These are phyloP conservation scores for Mallotus villosus DNA, from an alignment of 2,797 vertebrate genomes.

Conservation along the genomic window DNA sequence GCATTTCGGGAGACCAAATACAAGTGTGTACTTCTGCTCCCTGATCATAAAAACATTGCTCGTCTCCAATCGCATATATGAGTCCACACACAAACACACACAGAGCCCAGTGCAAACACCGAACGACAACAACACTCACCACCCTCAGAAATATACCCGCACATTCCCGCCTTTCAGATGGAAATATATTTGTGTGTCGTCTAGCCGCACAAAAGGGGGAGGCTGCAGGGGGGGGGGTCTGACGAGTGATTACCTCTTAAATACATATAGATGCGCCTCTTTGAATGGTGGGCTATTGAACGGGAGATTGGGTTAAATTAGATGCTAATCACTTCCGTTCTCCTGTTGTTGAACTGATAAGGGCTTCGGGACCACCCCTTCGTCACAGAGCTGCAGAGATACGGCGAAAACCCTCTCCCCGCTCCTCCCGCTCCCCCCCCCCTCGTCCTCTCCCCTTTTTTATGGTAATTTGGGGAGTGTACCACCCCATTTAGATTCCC, in stretches of 20 bases:
- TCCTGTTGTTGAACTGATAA: constrained; percentile 77
- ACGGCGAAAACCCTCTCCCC: constrained; percentile 15
- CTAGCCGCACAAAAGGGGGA: constrained; percentile 47
- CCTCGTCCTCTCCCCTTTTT: neutral
- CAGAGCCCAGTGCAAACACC: constrained; percentile 20
- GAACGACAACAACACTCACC: constrained; percentile 59
- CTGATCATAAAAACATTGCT: no score
- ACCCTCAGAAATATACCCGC: constrained; percentile 62
- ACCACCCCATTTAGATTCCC: neutral
- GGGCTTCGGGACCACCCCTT: constrained; percentile 56
- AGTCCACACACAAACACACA: constrained; percentile 41
- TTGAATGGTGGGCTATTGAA: constrained; percentile 66
- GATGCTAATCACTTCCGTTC: constrained; percentile 79
- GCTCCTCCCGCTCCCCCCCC: constrained; percentile 14
- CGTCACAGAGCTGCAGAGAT: constrained; percentile 40
- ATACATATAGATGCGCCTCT: constrained; percentile 69
- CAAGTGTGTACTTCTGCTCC: no score
- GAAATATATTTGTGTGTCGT: constrained; percentile 76
- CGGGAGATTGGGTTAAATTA: constrained; percentile 74
- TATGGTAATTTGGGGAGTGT: neutral
- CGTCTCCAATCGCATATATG: constrained; percentile 5
- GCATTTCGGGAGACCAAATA: no score
- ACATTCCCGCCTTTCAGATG: constrained; percentile 74
- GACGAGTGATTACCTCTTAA: constrained; percentile 72
- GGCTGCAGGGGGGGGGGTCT: constrained; percentile 38